phyloP scores from a whole-genome alignment of 2,113 vertebrate species.

The Albula goreensis region DNA sequence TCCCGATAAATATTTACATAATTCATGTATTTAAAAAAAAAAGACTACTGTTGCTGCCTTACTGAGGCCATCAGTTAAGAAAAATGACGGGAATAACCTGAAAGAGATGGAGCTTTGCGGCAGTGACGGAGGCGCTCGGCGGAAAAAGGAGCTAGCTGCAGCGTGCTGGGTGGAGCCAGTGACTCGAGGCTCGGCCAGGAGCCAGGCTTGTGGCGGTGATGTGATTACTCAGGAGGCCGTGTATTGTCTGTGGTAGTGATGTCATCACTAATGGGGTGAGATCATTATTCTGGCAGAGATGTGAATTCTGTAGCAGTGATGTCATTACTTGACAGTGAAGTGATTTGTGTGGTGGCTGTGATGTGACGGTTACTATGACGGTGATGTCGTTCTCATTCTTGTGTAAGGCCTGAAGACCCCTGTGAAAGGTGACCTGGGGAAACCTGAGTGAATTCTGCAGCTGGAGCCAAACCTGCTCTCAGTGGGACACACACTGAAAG shows the following conservation, averaged over 20 bases:
- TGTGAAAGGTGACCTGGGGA: neutral
- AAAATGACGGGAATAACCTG: neutral
- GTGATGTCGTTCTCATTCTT: neutral
- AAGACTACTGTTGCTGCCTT: neutral
- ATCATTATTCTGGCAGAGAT: neutral
- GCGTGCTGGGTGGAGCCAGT: no score
- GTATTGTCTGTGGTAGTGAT: no score
- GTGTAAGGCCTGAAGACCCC: neutral
- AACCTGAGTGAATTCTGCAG: neutral
- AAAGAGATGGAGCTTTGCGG: neutral
- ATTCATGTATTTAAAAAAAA: neutral
- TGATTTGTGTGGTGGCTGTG: neutral
- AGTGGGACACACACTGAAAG: neutral
- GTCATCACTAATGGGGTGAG: no score
- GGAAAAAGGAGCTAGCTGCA: neutral
- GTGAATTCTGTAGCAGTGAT: neutral
- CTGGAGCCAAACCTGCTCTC: neutral
- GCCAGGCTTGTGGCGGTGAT: neutral
- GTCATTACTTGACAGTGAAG: neutral
- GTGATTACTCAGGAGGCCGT: neutral
- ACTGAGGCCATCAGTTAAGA: neutral
- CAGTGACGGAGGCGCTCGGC: neutral
- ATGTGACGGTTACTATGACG: neutral
- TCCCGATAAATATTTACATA: neutral
- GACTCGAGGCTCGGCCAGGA: neutral